These are phyloP conservation scores for Imbricaverruca yamaguchii DNA, from an alignment of 2,888 invertebrate species.

Conservation along the genomic window DNA sequence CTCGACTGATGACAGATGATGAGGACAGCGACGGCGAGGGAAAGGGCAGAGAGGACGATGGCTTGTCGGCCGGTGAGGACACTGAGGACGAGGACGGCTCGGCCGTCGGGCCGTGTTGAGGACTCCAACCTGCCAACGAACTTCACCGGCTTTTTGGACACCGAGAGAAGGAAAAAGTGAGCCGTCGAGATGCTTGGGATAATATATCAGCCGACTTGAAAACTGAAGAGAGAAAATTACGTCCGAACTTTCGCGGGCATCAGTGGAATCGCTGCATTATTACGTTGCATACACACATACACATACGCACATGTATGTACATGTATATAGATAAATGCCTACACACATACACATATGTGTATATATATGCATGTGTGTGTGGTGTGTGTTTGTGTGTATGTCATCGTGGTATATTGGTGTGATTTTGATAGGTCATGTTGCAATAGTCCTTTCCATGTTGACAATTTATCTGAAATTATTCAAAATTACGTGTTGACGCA, in stretches of 20 bases:
- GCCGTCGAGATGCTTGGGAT: background rate
- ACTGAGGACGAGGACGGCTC: background rate
- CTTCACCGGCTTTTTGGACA: conserved; percentile 7
- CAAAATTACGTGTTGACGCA: no score
- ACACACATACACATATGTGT: conserved; percentile 8
- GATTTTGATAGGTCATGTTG: no score
- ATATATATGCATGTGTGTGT: no score
- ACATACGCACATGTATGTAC: conserved; percentile 15
- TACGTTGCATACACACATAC: background rate
- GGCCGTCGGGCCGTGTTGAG: background rate
- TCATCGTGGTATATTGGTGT: no score
- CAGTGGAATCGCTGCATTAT: no score
- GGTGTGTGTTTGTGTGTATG: no score
- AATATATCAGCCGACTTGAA: background rate
- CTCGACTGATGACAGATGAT: background rate
- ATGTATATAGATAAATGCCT: background rate
- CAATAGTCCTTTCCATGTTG: no score
- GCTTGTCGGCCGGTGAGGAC: background rate
- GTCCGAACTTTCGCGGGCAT: no score
- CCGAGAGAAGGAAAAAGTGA: background rate
- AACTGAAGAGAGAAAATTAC: background rate
- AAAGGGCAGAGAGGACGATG: background rate
- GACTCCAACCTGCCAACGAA: background rate
- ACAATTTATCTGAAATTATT: no score
- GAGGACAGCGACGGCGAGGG: background rate